phyloP scores from a whole-genome alignment of 2,888 invertebrate genomes.

The Agonopterix heracliana region DNA sequence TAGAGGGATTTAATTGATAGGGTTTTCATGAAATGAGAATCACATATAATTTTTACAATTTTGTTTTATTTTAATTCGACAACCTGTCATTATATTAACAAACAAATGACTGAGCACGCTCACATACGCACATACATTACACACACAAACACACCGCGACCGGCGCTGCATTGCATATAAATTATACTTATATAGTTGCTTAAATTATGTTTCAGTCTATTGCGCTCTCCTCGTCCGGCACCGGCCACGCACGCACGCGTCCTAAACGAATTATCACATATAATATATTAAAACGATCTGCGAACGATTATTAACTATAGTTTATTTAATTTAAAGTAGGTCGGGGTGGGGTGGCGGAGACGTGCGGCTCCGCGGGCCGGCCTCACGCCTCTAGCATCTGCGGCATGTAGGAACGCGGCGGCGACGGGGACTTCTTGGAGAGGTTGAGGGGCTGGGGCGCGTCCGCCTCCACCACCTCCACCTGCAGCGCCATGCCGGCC shows the following conservation, averaged over 20 bases:
- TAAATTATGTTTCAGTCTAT: slow-evolving; percentile 78
- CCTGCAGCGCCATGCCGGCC: slow-evolving; percentile 75
- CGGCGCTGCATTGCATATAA: slow-evolving; percentile 79
- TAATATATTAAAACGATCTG: slow-evolving; percentile 81
- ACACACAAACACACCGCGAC: slow-evolving; percentile 79
- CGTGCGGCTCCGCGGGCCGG: slow-evolving; percentile 67
- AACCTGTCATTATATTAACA: slow-evolving; percentile 85
- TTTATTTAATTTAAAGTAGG: slow-evolving; percentile 72
- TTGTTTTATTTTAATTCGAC: slow-evolving; percentile 82
- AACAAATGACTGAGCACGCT: slow-evolving; percentile 77
- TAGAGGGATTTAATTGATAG: background rate
- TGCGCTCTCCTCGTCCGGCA: slow-evolving; percentile 75
- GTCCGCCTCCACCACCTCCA: slow-evolving; percentile 90
- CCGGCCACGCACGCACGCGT: slow-evolving; percentile 75
- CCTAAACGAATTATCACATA: slow-evolving; percentile 80
- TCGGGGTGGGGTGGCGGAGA: slow-evolving; percentile 73
- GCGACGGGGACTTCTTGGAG: slow-evolving; percentile 87
- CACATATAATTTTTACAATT: slow-evolving; percentile 65
- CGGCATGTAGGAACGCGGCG: slow-evolving; percentile 76
- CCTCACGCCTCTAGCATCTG: slow-evolving; percentile 80
- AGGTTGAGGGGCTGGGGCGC: slow-evolving; percentile 90
- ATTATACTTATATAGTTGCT: slow-evolving; percentile 78
- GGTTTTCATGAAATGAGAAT: slow-evolving; percentile 38
- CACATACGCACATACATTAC: slow-evolving; percentile 78
- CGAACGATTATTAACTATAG: slow-evolving; percentile 70